A percentile compares a stretch with the other conserved stretches of the same genome.
Evolutionary conservation across 2,888 invertebrate species (phyloP).

Genomic region (Acleris emargana): DNA sequence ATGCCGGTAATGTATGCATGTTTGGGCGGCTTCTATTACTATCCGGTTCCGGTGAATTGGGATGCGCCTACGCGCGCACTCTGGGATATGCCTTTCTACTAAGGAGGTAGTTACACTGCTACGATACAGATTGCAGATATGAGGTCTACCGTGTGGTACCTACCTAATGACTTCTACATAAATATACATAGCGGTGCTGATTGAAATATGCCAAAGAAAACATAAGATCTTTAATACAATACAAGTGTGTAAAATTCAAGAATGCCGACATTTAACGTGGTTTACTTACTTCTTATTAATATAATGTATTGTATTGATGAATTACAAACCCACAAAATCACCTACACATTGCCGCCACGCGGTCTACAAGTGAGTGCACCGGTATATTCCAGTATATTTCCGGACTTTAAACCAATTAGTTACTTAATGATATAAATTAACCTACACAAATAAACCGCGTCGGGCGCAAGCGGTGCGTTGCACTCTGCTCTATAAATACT

Average conservation of each 20-base stretch:
- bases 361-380: conserved; percentile 20
- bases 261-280: too few species aligned
- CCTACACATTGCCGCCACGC: conserved; percentile 16
- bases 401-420: conserved; percentile 30
- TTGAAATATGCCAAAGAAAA: too few species aligned
- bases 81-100: conserved; percentile 37
- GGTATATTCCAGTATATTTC: conserved; percentile 13
- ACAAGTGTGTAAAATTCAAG: too few species aligned
- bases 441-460: conserved; percentile 27
- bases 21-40: conserved; percentile 41
- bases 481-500: conserved; percentile 55
- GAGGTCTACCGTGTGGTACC: too few species aligned
- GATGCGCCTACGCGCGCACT: conserved; percentile 43
- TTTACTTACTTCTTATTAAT: too few species aligned
- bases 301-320: not conserved
- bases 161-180: too few species aligned
- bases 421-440: conserved; percentile 31
- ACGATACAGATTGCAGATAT: too few species aligned
- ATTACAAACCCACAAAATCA: not conserved
- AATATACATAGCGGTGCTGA: too few species aligned
- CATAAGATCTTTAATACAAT: too few species aligned
- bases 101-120: too few species aligned
- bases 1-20: not conserved
- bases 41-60: conserved; percentile 45
- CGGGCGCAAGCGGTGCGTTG: conserved; percentile 50